Evolutionary conservation across 2,888 invertebrate species (phyloP).

Genomic region (Tipula lateralis): DNA sequence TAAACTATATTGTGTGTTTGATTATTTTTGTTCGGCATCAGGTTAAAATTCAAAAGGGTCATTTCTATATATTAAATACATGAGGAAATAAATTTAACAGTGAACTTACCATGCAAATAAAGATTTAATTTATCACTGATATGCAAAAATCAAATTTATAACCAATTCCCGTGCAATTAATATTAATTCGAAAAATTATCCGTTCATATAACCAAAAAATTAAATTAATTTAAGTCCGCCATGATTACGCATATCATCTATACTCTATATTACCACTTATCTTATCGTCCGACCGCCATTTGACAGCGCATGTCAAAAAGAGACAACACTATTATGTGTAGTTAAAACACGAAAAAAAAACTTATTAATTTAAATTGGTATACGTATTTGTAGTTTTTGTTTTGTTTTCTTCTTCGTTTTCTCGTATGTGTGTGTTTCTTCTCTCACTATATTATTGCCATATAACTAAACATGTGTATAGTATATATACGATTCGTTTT

Average conservation of each 20-base stretch:
- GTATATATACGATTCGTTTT: neutral
- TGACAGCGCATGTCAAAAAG: neutral
- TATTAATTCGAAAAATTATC: neutral
- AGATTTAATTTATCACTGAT: neutral
- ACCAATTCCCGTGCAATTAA: neutral
- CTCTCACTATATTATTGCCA: neutral
- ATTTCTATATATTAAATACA: neutral
- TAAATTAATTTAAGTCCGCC: neutral
- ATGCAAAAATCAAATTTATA: too few relatives aligned
- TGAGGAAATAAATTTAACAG: neutral
- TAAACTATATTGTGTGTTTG: neutral
- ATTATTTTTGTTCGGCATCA: neutral
- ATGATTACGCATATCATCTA: neutral
- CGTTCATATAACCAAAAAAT: neutral
- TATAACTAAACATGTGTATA: neutral
- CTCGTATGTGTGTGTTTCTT: neutral
- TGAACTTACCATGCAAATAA: neutral
- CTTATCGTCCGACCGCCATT: neutral
- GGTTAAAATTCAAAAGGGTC: neutral
- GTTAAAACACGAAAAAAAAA: neutral
- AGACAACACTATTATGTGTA: neutral
- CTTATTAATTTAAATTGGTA: conserved; percentile 1
- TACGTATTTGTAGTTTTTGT: neutral
- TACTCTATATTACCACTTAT: neutral
- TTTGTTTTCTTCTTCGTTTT: neutral